Evolutionary conservation across 2,888 invertebrate species (phyloP).

Genomic region (Melipona bicolor): DNA sequence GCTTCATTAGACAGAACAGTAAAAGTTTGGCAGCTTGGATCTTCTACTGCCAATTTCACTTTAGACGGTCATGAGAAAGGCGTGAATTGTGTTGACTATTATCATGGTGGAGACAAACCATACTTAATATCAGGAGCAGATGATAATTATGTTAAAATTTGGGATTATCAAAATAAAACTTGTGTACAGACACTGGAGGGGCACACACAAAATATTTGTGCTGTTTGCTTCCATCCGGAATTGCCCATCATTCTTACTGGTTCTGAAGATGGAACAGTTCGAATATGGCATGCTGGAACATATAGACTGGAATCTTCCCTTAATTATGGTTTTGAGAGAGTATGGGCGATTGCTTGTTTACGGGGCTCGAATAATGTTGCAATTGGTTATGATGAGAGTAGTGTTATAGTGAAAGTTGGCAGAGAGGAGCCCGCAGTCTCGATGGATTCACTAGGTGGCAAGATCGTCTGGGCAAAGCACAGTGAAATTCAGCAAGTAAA

Average conservation of each 20-base stretch:
- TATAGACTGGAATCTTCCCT: conserved; percentile 98
- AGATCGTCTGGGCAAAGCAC: conserved; percentile 99
- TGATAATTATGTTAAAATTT: conserved; percentile 98
- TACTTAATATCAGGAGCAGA: conserved; percentile 99
- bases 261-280: conserved; percentile 98
- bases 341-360: conserved; percentile 98
- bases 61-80: conserved; percentile 99
- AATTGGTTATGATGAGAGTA: conserved; percentile 98
- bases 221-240: conserved; percentile 99
- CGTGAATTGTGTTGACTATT: conserved; percentile 99
- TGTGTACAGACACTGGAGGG: conserved; percentile 99
- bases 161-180: conserved; percentile 99
- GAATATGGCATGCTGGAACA: conserved; percentile 99
- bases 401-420: conserved; percentile 97
- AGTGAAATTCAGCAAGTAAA: conserved; percentile 99
- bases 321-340: conserved; percentile 98
- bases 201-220: conserved; percentile 97
- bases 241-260: conserved; percentile 98
- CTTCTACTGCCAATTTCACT: conserved; percentile 98
- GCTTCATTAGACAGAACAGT: conserved; percentile 99
- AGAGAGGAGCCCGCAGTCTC: conserved; percentile 99
- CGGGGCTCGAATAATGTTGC: conserved; percentile 98
- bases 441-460: conserved; percentile 99
- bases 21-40: conserved; percentile 99
- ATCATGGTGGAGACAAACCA: conserved; percentile 99